These are phyloP conservation scores for Xiphophorus couchianus DNA, from an alignment of 2,113 vertebrate genomes.

Conservation along the genomic window DNA sequence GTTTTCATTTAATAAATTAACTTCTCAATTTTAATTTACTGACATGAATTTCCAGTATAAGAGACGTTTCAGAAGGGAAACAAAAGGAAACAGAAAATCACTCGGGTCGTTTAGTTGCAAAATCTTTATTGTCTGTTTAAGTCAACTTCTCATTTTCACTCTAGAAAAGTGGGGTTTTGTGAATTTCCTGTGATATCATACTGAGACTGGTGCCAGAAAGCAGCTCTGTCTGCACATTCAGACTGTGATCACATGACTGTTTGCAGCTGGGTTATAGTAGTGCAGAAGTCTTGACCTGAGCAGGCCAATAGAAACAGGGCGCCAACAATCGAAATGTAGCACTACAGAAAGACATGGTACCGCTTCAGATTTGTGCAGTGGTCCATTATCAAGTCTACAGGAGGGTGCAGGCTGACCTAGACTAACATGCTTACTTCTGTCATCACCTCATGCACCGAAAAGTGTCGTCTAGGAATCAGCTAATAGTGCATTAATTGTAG, in stretches of 20 bases:
- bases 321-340: conserved; percentile 53
- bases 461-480: conserved; percentile 68
- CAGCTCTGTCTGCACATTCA: conserved; percentile 39
- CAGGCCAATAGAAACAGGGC: conserved; percentile 29
- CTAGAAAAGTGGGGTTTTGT: conserved; percentile 30
- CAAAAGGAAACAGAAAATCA: conserved; percentile 8
- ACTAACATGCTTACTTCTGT: conserved; percentile 73
- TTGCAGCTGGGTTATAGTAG: conserved; percentile 62
- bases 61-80: too few relatives aligned
- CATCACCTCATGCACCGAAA: conserved; percentile 71
- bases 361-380: conserved; percentile 40
- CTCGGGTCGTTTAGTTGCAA: conserved; percentile 55
- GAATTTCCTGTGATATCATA: conserved; percentile 59
- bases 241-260: conserved; percentile 61
- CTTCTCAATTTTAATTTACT: background rate
- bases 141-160: conserved; percentile 25
- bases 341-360: conserved; percentile 41
- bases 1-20: background rate
- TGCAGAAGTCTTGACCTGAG: conserved; percentile 48
- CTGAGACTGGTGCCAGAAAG: conserved; percentile 43
- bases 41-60: background rate
- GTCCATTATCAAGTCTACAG: conserved; percentile 61
- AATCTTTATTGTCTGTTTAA: conserved; percentile 75
- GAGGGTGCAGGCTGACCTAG: conserved; percentile 63
- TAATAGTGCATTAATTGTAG: conserved; percentile 73